Evolutionary conservation across 2,888 invertebrate genomes (phyloP).

Genomic region (Tinea semifulvella): DNA sequence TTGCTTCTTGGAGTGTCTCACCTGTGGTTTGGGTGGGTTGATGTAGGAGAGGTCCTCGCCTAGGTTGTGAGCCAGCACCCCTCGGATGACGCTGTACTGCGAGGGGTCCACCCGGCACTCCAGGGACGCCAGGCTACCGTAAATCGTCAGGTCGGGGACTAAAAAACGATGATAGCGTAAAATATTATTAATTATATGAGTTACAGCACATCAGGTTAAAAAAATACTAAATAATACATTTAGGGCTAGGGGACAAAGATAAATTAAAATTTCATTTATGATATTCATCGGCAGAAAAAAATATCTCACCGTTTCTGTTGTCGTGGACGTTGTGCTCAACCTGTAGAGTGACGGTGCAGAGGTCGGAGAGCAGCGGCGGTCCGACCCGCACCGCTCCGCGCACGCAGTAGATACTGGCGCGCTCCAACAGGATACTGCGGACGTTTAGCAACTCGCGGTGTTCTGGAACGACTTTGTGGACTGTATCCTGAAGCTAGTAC

Average conservation of each 20-base stretch:
- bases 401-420: slow-evolving; percentile 78
- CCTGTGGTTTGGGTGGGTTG: slow-evolving; percentile 21
- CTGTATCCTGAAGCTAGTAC: no score
- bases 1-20: no score
- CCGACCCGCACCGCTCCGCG: slow-evolving; percentile 63
- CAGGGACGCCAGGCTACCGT: slow-evolving; percentile 86
- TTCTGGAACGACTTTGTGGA: no score
- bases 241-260: no score
- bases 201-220: no score
- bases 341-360: slow-evolving; percentile 80
- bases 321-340: slow-evolving; percentile 84
- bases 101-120: slow-evolving; percentile 82
- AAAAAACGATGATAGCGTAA: no score
- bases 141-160: slow-evolving; percentile 85
- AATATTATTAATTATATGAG: no score
- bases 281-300: background rate
- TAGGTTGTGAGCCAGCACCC: slow-evolving; percentile 88
- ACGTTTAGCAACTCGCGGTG: slow-evolving; percentile 68
- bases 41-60: slow-evolving; percentile 84
- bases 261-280: no score
- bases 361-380: slow-evolving; percentile 80
- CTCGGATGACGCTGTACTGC: slow-evolving; percentile 89
- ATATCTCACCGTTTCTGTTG: slow-evolving; percentile 53
- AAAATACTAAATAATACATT: no score
- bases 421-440: slow-evolving; percentile 74